A percentile compares a stretch with the other conserved stretches of the same genome.
Evolutionary conservation across 2,797 vertebrate genomes (phyloP).

Genomic region (Heterohyrax brucei): DNA sequence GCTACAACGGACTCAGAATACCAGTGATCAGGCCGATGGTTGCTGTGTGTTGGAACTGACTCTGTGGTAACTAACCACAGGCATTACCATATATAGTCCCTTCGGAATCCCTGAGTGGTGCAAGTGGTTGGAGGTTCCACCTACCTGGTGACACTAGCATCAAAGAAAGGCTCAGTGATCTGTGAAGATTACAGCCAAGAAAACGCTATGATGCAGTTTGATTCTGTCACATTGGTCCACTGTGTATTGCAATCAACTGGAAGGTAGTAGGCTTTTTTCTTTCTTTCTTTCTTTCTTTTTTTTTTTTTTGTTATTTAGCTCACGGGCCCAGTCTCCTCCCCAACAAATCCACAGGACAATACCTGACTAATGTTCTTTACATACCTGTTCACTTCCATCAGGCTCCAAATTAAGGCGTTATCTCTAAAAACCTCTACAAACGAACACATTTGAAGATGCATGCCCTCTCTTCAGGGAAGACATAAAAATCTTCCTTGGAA

Average conservation of each 20-base stretch:
- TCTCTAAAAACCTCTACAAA: slow-evolving; percentile 10
- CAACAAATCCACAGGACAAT: neutral
- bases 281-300: neutral
- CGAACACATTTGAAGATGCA: neutral
- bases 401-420: neutral
- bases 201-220: neutral
- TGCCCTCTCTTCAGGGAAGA: neutral
- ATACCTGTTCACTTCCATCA: neutral
- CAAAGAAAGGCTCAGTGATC: neutral
- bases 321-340: neutral
- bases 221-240: neutral
- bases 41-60: neutral
- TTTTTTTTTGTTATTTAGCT: neutral
- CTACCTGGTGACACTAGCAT: neutral
- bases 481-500: neutral
- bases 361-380: neutral
- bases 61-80: neutral
- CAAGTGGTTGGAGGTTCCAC: neutral
- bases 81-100: neutral
- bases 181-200: neutral
- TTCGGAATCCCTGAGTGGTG: neutral
- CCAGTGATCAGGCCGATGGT: neutral
- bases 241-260: neutral
- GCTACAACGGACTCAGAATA: too few relatives aligned
- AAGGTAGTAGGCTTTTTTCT: neutral